Evolutionary conservation across 2,888 invertebrate genomes (phyloP), one percentile per base, ranked within the genome.

Genomic region (Diadegma fenestrale): DNA sequence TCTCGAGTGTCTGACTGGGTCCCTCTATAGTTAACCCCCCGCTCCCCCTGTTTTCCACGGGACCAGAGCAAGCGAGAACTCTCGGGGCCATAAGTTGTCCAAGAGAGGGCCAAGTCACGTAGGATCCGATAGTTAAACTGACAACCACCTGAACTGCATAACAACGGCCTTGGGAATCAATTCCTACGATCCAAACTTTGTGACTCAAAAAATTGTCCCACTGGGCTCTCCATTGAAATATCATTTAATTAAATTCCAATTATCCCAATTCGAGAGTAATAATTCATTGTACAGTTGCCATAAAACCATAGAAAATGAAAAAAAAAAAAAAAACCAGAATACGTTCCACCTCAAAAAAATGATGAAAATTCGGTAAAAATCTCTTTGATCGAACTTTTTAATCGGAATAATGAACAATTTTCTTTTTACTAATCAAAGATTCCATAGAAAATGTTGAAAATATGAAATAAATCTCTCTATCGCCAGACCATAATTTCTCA

Each of bases 161-260:
- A 82, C 82, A 80, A 86, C 79, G 26, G 71, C 54, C 78, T 85
- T 86, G 89, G 85, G 89, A 90, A 91, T 90, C 90, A 89, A 89
- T 91, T 89, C 88, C 87, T 88, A 89, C 77, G 81, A 79, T 71
- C 48, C 22, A 17, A 54, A 26, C 79, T 72, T 61, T 51, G 68
- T 75, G 45, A 45, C 51, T 22, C 30, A 17, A 66, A 71, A 58
- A 48, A 75, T 58, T 58, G 26, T 26, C 45, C 45, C 45, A 45
- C 43, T 30, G 69, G 37, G 6, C n/a, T 58, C 58, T 26, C 14
- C 26, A 58, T 58, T 58, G 26, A 58, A 58, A 58, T 26, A 69
- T 19, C 37, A 72, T 48, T 51, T 45, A 8, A 26, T 45, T 26
- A 8, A 3, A 45, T 68, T 12, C 43, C 45, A 30, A 68, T 68